Conservation (phyloP, 2,797 vertebrate genomes). For the Telmatherina bonti region DNA sequence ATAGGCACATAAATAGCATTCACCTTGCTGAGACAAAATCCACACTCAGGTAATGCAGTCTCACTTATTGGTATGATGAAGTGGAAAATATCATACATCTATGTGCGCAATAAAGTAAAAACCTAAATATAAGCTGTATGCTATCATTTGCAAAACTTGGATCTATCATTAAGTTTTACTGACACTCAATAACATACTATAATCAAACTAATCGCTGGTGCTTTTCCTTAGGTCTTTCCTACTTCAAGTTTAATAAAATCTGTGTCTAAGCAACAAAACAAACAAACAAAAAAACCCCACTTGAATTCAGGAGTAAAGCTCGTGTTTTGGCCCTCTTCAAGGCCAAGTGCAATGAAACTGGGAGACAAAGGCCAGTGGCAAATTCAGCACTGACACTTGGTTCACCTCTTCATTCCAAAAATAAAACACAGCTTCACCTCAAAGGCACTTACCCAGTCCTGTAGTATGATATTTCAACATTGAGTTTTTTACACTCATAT, state of each 20-base stretch:
- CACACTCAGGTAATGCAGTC: neutral
- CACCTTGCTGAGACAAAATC: neutral
- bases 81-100: constrained; percentile 8
- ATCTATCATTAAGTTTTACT: constrained; percentile 13
- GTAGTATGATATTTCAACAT: neutral
- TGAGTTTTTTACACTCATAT: constrained; percentile 2
- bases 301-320: neutral
- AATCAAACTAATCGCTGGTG: neutral
- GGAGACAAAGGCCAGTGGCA: constrained; percentile 30
- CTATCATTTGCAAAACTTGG: constrained; percentile 12
- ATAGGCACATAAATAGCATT: neutral
- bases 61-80: neutral
- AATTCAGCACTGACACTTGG: constrained; percentile 40
- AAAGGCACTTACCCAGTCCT: constrained; percentile 16
- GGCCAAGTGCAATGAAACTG: constrained; percentile 30
- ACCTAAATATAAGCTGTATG: constrained; percentile 9
- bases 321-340: constrained; percentile 9
- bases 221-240: neutral
- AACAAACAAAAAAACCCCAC: neutral
- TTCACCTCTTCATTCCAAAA: constrained; percentile 39
- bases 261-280: neutral
- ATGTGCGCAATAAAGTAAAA: neutral
- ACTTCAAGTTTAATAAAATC: neutral
- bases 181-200: constrained; percentile 18
- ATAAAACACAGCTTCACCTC: constrained; percentile 27